A percentile compares a stretch with the other conserved stretches of the same genome.
These are phyloP conservation scores for Ichneumoninae sp. DNA, from an alignment of 2,888 invertebrate genomes.

Conservation along the genomic window DNA sequence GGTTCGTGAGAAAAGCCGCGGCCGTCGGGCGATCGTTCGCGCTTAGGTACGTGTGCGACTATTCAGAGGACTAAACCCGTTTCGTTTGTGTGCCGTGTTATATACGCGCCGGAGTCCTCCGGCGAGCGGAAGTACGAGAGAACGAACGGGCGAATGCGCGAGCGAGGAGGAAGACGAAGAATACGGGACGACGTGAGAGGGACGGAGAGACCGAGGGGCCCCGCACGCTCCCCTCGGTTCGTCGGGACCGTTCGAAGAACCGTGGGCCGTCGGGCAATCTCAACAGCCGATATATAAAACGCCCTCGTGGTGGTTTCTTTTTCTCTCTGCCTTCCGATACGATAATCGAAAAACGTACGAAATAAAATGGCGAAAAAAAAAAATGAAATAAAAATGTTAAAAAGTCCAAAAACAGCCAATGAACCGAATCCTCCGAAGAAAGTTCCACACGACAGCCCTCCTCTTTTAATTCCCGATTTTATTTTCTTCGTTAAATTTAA, in stretches of 20 bases:
- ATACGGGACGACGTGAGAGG: conserved; percentile 7
- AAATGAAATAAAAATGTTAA: not conserved
- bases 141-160: conserved; percentile 52
- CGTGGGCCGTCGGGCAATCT: not conserved
- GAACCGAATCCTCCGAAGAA: not conserved
- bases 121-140: conserved; percentile 43
- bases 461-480: not conserved
- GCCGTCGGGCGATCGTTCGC: not conserved
- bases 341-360: not conserved
- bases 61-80: conserved; percentile 12
- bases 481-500: not conserved
- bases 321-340: not conserved
- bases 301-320: not conserved
- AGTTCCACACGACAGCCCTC: not conserved
- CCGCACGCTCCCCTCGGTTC: conserved; percentile 3
- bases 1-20: conserved; percentile 21
- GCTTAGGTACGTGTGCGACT: not conserved
- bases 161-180: conserved; percentile 26
- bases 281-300: not conserved
- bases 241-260: conserved; percentile 7
- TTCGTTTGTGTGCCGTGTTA: not conserved
- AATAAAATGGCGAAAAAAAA: not conserved
- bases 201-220: not conserved
- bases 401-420: not conserved
- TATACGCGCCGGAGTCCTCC: conserved; percentile 14